Percentiles rank a stretch among this genome's conserved stretches.
These are phyloP conservation scores for Coptodon bakossiorum DNA, from an alignment of 2,113 vertebrate genomes.

Conservation along the genomic window DNA sequence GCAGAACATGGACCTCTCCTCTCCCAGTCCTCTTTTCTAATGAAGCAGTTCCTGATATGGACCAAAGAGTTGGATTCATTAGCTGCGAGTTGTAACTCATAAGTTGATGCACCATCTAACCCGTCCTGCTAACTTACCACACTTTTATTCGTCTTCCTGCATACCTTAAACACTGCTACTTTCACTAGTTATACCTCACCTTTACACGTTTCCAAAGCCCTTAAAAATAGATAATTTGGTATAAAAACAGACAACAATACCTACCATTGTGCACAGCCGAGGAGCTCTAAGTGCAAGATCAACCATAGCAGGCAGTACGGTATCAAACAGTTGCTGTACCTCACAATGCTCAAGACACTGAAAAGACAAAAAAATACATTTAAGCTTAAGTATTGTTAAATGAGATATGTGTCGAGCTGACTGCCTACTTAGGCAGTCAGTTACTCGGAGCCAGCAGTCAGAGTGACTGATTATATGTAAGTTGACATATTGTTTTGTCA, in stretches of 20 bases:
- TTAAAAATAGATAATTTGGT: background rate
- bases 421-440: background rate
- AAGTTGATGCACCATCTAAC: background rate
- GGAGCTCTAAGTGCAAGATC: slow-evolving; percentile 81
- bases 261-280: slow-evolving; percentile 89
- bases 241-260: background rate
- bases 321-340: slow-evolving; percentile 79
- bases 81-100: slow-evolving; percentile 6
- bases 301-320: slow-evolving; percentile 85
- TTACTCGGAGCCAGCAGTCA: slow-evolving; percentile 7
- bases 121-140: background rate
- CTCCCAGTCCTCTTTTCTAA: slow-evolving; percentile 26
- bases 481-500: background rate
- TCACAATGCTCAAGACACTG: slow-evolving; percentile 82
- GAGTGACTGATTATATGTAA: slow-evolving; percentile 8
- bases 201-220: background rate
- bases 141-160: background rate
- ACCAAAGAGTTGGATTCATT: slow-evolving; percentile 14
- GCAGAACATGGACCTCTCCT: slow-evolving; percentile 26
- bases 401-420: background rate
- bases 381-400: background rate
- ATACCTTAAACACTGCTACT: background rate
- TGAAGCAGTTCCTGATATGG: slow-evolving; percentile 22
- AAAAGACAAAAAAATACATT: background rate
- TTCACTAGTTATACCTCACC: background rate